Percentiles rank a stretch among this genome's conserved stretches.
Conservation (phyloP, 2,888 invertebrate species). For the Pachycephus smyrnensis region DNA sequence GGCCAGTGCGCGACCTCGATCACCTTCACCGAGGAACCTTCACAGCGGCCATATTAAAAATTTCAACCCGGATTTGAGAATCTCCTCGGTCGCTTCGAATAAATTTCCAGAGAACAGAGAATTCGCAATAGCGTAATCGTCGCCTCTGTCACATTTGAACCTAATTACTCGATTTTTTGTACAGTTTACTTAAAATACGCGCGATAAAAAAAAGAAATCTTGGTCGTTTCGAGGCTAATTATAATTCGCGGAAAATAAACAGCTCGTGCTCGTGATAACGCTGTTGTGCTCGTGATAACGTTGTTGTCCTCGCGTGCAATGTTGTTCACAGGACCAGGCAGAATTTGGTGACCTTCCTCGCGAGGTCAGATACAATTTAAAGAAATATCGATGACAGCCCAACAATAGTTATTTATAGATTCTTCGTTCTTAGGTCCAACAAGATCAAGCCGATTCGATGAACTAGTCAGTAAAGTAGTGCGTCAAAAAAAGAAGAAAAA, state of each 20-base stretch:
- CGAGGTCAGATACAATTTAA: background rate
- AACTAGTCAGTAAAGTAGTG: background rate
- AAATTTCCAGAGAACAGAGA: background rate
- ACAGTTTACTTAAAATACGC: background rate
- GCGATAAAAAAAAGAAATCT: background rate
- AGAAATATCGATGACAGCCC: background rate
- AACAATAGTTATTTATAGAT: background rate
- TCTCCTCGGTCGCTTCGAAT: background rate
- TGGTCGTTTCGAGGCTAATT: background rate
- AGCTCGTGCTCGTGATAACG: background rate
- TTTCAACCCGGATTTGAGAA: background rate
- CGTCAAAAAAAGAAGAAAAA: background rate
- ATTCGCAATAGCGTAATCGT: background rate
- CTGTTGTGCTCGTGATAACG: background rate
- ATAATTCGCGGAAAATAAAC: background rate
- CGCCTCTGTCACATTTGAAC: background rate
- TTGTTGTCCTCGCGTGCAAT: background rate
- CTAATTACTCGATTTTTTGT: background rate
- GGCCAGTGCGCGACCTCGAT: conserved; percentile 55
- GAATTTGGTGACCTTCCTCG: background rate
- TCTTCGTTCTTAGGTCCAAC: background rate
- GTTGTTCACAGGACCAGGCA: background rate
- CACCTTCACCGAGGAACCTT: conserved; percentile 58
- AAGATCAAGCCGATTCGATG: background rate
- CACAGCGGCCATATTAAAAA: conserved; percentile 7